Evolutionary conservation across 2,113 vertebrate species (phyloP), one percentile per base, ranked within the genome.

Genomic region (Etheostoma cragini): DNA sequence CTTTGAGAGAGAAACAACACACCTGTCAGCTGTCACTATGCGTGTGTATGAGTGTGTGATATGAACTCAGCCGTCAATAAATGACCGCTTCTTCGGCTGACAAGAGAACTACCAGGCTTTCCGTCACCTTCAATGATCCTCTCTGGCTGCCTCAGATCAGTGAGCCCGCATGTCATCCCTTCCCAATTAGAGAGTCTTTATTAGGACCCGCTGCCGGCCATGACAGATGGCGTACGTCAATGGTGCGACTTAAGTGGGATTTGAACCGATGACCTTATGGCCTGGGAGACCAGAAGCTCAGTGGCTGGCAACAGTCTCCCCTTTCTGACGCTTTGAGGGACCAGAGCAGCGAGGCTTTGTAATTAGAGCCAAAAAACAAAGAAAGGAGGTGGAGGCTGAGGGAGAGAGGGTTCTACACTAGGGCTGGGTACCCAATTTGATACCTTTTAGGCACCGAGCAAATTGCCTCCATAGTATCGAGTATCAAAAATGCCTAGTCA

Each of bases 221-320:
- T 89, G 92, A 94, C 92, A 95, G 94, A 94, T 86, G 90, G 89
- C 24, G 16, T 87, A 89, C 69, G 88, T 94, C 90, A 93, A 33
- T 89, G 83, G 58, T 69, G 73, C 65, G 85, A 85, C 87, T 90
- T 91, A 93, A 91, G 87, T 88, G 81, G 86, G 91, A 92, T 93
- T 94, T 93, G 81, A 93, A 92, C 90, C 62, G n/a, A 46, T 77
- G 88, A 92, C 89, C 91, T 91, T 92, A 82, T 79, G 86, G 80
- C 82, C 87, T 46, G 26, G 17, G 65, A 87, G 80, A 81, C 57
- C 61, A 33, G 65, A 50, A 21, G 22, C 61, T 83, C 19, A 8
- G 72, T 47, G 56, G 76, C 80, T 84, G 69, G 76, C 80, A 91
- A 85, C 88, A 84, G 83, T 83, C 84, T 78, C 60, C 42, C 76